Evolutionary conservation across 2,797 vertebrate genomes (phyloP), one percentile per base, ranked within the genome.

Genomic region (Craterocephalus amniculus): DNA sequence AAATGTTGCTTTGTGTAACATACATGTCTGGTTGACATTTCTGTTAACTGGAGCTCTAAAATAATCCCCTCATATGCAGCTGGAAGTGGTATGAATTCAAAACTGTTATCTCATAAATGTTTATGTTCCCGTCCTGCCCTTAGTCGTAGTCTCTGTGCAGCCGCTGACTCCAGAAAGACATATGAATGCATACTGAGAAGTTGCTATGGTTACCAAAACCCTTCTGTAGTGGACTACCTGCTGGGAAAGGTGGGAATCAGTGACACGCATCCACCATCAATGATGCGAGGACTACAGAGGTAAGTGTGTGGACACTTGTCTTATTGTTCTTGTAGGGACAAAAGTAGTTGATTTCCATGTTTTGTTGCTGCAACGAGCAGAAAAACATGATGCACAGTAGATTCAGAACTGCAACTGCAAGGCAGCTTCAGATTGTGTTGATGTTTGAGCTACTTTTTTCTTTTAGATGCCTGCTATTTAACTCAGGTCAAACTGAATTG

Each of bases 241-340:
- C 88, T 98, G 72, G 93, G 93, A 77, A 96, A 96, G 88, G 94
- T 97, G 76, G 97, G 96, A 79, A 87, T 99, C 67, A 96, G 94
- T 76, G 97, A 99, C 84, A 90, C 93, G 65, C 94, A 95, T 63
- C 97, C 97, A 11, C 96, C 96, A 0, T 99, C 98, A 4, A 93
- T 99, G 92, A 96, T 99, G 95, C 95, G 98, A 91, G 97, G 97
- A 61, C 93, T 99, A 26, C 97, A 99, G 83, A 98, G 97, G 98
- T 99, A 92, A 83, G 65, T 22, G 12, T 18, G 34, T 13, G 1
- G 40, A 22, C 3, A 18, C 3, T 11, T 9, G 8, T 26, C 31
- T 20, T 61, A 5, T 55, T 35, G 9, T 18, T 14, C 27, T 20
- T 10, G 22, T 22, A 14, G 16, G 16, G 8, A 26, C 8, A 22